phyloP scores from a whole-genome alignment of 2,888 invertebrate genomes.

The Euclidia mi region DNA sequence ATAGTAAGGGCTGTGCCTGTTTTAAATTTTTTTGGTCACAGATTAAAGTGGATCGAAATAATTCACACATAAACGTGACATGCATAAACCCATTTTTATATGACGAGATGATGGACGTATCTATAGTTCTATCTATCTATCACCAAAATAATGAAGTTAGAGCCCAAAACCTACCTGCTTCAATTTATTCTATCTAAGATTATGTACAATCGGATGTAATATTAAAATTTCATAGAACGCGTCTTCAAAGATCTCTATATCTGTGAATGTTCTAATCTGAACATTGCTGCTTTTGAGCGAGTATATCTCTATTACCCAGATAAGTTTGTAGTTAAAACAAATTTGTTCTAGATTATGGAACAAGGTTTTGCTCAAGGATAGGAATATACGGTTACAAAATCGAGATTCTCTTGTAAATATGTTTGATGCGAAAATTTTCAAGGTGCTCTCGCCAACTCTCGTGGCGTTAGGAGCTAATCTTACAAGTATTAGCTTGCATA shows the following conservation, averaged over 20 bases:
- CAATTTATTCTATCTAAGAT: slow-evolving; percentile 20
- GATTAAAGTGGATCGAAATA: too few relatives aligned
- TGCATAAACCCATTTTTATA: too few relatives aligned
- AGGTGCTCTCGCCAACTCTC: slow-evolving; percentile 24
- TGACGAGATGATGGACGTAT: too few relatives aligned
- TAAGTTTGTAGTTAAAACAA: slow-evolving; percentile 39
- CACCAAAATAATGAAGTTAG: neutral
- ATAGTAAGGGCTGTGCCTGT: too few relatives aligned
- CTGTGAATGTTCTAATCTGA: slow-evolving; percentile 36
- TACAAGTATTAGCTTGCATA: slow-evolving; percentile 55
- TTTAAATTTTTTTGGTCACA: too few relatives aligned
- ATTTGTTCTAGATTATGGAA: slow-evolving; percentile 36
- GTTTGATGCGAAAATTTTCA: slow-evolving; percentile 21
- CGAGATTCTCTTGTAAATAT: slow-evolving; percentile 19
- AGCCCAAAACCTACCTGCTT: neutral
- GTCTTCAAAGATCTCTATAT: slow-evolving; percentile 29
- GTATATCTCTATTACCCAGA: slow-evolving; percentile 39
- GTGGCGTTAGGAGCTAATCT: slow-evolving; percentile 35
- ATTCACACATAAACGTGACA: too few relatives aligned
- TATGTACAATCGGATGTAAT: slow-evolving; percentile 17
- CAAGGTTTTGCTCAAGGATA: slow-evolving; percentile 28
- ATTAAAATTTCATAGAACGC: slow-evolving; percentile 45
- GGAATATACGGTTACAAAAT: slow-evolving; percentile 20
- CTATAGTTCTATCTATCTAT: too few relatives aligned
- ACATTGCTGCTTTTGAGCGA: slow-evolving; percentile 36